Base-by-base conservation (phyloP, 2,888 invertebrate species). In the Leptothorax acervorum region DNA sequence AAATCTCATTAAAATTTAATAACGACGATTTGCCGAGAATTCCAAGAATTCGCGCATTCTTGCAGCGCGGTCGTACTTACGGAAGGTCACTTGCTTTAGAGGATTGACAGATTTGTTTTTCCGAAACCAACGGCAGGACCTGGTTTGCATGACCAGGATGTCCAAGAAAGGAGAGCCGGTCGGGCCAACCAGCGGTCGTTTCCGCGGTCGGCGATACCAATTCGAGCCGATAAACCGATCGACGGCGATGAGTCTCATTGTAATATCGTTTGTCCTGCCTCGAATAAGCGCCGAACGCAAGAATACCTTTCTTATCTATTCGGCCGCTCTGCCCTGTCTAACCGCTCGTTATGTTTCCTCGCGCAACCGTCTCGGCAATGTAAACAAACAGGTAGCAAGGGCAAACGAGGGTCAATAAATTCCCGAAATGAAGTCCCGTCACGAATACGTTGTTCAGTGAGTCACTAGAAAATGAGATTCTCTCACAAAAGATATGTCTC, bases 151-250 rank as follows among this genome's bases (percentile, higher is more conserved):
- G 45, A 92, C 87, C 23, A 94, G 85, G 74, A 92, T 92, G 75
- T 94, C 94, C 76, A 94, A 87, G 79, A 90, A 91, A 9, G 94
- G 94, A 3, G 93, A 93, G 42, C 94, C 94, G 6, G 94, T 94
- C 1, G 93, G 94, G 71, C 94, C 94, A 86, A 93, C 92, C 85
- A 93, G 90, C 65, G 94, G 92, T 91, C 93, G 93, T 84, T 91
- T 92, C 28, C 93, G 89, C 23, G 92, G 90, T 78, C 93, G 91
- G 31, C 93, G 92, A 82, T 93, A 92, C 86, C 93, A 93, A 88
- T 91, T 91, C 68, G 92, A 90, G 70, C 88, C 88, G 31, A 82
- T 53, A 48, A 89, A 79, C 82, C 83, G 85, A 53, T 88, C 75
- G 31, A 62, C 70, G 68, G 76, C 82, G 3, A 91, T 88, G 73